These are phyloP conservation scores for Drosophila antonietae DNA, from an alignment of 2,888 invertebrate species.

Conservation along the genomic window DNA sequence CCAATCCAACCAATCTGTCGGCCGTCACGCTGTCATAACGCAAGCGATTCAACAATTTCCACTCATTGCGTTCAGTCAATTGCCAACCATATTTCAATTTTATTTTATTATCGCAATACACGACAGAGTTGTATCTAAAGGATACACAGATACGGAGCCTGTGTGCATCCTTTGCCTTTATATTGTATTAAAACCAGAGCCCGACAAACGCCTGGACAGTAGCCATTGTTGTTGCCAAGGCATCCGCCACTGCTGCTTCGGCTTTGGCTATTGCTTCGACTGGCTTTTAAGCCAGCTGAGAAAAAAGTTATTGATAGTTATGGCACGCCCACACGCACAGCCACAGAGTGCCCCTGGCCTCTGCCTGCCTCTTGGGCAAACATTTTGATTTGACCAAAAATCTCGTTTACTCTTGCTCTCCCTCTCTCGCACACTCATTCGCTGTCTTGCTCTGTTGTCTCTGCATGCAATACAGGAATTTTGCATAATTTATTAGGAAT, in stretches of 20 bases:
- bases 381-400: conserved; percentile 69
- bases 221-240: conserved; percentile 38
- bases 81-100: conserved; percentile 79
- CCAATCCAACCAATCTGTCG: conserved; percentile 1
- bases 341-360: not conserved
- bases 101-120: conserved; percentile 73
- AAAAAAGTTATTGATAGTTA: conserved; percentile 71
- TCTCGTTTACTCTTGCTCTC: conserved; percentile 5
- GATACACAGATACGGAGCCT: conserved; percentile 46
- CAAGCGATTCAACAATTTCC: conserved; percentile 69
- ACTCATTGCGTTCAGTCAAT: conserved; percentile 75
- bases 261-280: conserved; percentile 5
- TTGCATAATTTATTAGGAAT: conserved; percentile 79
- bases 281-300: conserved; percentile 51
- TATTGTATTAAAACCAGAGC: conserved; percentile 56
- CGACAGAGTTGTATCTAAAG: conserved; percentile 37
- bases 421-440: not conserved
- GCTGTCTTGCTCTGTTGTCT: conserved; percentile 29
- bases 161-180: conserved; percentile 57
- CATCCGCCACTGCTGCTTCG: conserved; percentile 13
- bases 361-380: conserved; percentile 36
- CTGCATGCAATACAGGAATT: conserved; percentile 69
- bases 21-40: conserved; percentile 55
- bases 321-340: conserved; percentile 62
- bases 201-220: conserved; percentile 19